Evolutionary conservation across 2,888 invertebrate species (phyloP), one percentile per base, ranked within the genome.

Genomic region (Oxycera nigricornis): DNA sequence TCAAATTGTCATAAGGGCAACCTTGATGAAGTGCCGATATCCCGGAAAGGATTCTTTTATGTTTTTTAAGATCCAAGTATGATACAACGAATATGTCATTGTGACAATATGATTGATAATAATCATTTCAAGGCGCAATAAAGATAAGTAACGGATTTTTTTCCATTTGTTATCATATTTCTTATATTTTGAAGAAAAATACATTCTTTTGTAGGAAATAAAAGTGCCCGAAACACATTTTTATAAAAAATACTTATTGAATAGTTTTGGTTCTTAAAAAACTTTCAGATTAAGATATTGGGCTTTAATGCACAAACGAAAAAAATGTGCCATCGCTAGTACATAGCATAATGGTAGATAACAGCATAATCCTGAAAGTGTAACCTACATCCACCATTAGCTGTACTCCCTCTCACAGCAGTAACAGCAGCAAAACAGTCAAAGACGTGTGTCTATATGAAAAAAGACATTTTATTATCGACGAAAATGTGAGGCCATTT

Each of bases 401-500:
- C 30, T 31, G 39, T 39, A 24, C n/a, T 39, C 62, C 62, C 31
- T 55, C 52, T n/a, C 31, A 7, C 6, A 22, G 41, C 20, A 67
- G 26, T 39, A 39, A 39, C 20, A 57, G 22, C 30, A 31, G n/a
- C 9, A 52, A 55, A 70, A 31, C 30, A 65, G 39, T 65, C 65
- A 35, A 30, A 55, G 70, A 55, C 70, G 39, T 73, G 73, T 50
- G 68, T 52, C 55, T 73, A 68, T 76, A 74, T 76, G 76, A 76
- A 76, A 55, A 74, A 76, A 74, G 70, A 76, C 76, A 67, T 73
- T 76, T 76, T 76, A 76, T 76, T 67, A 75, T 72, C 75, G 68
- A 72, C 67, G 75, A 76, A 75, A 75, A 75, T 76, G 76, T 73
- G 73, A 74, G 75, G 50, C 75, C 76, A 76, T 76, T 76, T 76